Evolutionary conservation across 2,113 vertebrate species (phyloP).

Genomic region (Gadus macrocephalus): DNA sequence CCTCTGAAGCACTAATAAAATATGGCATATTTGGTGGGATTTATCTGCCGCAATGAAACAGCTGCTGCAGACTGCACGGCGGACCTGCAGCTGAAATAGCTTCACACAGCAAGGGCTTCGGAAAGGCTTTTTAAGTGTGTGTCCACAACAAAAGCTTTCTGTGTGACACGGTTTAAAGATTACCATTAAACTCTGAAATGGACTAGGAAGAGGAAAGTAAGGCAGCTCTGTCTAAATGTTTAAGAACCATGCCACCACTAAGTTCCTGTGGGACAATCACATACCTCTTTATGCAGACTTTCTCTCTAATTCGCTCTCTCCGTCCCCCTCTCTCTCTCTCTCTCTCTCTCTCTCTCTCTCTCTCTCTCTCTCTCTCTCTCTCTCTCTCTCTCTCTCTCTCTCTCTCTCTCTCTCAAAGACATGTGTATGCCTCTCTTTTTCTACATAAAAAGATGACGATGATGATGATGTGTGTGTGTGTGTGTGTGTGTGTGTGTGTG

Average conservation of each 20-base stretch:
- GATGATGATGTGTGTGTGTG: background rate
- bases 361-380: no score
- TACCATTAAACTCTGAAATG: slow-evolving; percentile 45
- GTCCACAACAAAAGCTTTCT: slow-evolving; percentile 51
- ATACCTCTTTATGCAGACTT: slow-evolving; percentile 30
- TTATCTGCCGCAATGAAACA: slow-evolving; percentile 37
- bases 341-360: no score
- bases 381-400: background rate
- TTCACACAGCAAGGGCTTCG: slow-evolving; percentile 40
- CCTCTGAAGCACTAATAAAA: background rate
- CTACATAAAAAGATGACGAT: background rate
- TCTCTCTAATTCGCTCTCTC: slow-evolving; percentile 17
- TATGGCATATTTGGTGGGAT: slow-evolving; percentile 29
- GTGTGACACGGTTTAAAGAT: slow-evolving; percentile 39
- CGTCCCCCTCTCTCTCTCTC: no score
- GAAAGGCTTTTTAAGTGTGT: slow-evolving; percentile 22
- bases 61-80: slow-evolving; percentile 24
- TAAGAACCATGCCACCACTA: slow-evolving; percentile 19
- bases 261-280: slow-evolving; percentile 56
- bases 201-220: slow-evolving; percentile 40
- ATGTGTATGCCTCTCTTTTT: background rate
- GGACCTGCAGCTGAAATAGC: slow-evolving; percentile 33
- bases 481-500: background rate
- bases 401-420: background rate
- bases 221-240: slow-evolving; percentile 34